These are phyloP conservation scores for Cerastis rubricosa DNA, from an alignment of 2,888 invertebrate species.

Conservation along the genomic window DNA sequence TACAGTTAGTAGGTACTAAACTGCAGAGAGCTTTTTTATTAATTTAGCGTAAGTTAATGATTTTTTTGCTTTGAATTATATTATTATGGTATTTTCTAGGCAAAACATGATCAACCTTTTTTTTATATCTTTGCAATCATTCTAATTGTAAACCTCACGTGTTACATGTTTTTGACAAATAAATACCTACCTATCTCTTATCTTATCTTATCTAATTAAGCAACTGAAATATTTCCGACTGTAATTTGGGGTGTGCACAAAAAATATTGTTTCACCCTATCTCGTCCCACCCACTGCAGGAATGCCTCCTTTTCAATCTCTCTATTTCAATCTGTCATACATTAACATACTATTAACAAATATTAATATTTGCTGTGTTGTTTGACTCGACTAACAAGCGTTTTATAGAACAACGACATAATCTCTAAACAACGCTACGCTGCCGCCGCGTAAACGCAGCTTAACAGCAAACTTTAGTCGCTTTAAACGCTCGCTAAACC, in stretches of 20 bases:
- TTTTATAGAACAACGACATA: background rate
- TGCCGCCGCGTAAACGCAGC: background rate
- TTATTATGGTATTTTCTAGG: too few species aligned
- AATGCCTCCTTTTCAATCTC: background rate
- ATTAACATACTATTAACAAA: background rate
- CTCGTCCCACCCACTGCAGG: background rate
- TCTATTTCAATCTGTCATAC: background rate
- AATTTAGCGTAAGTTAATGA: too few species aligned
- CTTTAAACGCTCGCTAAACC: constrained; percentile 43
- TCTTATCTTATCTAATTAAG: too few species aligned
- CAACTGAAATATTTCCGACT: background rate
- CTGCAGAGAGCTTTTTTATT: too few species aligned
- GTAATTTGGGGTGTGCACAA: background rate
- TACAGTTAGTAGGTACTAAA: background rate
- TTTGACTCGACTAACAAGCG: background rate
- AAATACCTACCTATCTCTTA: too few species aligned
- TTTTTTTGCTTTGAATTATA: too few species aligned
- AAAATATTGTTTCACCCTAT: background rate
- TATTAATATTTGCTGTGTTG: background rate
- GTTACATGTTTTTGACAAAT: too few species aligned
- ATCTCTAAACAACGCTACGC: constrained; percentile 1
- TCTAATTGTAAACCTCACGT: too few species aligned
- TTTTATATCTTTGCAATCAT: too few species aligned
- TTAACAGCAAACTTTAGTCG: constrained; percentile 25
- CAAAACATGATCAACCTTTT: too few species aligned